Evolutionary conservation across 2,113 vertebrate species (phyloP), one percentile per base, ranked within the genome.

Genomic region (Colaptes auratus): DNA sequence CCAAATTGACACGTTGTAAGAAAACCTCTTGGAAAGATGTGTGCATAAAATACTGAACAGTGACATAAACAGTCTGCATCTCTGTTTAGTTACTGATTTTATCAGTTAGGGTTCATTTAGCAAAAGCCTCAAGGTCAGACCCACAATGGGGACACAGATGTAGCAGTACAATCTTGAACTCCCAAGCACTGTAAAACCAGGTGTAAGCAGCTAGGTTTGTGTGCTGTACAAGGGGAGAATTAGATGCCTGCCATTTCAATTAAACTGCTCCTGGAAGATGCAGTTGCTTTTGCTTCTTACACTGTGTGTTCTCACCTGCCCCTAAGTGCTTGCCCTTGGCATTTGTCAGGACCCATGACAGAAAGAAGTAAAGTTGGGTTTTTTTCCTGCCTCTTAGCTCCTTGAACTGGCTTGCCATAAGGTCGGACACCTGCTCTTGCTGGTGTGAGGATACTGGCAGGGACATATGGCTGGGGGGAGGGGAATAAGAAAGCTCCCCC

Each of bases 381-480:
- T 60, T 70, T 76, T 82, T 10, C 7, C 52, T 94, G 58, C 15
- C 17, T 66, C 83, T 73, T 59, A 75, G 52, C 46, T 90, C 31
- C 64, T 83, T 67, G 79, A 88, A 42, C 35, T 50, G 35, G n/a
- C 15, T 74, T 85, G 46, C 73, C 16, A 4, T 17, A 60, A 75
- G 93, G 86, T 91, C 90, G 92, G 58, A 42, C 82, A 94, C 72
- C 76, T 93, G 90, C 58, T 93, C 19, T 5, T 88, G 72, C 55
- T 80, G 79, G 36, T 66, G 3, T 77, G 74, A 91, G 82, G 88
- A 63, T 70, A 80, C 73, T 55, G 59, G 46, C 67, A 82, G 85
- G 59, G 39, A 80, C 92, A 88, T 93, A 94, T 64, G 95, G 92
- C 2, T 71, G 56, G 82, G 95, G 92, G 95, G 88, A 90, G 59